Base-by-base conservation (phyloP, 1,140 invertebrate genomes). In the Brachionus koreanus region DNA sequence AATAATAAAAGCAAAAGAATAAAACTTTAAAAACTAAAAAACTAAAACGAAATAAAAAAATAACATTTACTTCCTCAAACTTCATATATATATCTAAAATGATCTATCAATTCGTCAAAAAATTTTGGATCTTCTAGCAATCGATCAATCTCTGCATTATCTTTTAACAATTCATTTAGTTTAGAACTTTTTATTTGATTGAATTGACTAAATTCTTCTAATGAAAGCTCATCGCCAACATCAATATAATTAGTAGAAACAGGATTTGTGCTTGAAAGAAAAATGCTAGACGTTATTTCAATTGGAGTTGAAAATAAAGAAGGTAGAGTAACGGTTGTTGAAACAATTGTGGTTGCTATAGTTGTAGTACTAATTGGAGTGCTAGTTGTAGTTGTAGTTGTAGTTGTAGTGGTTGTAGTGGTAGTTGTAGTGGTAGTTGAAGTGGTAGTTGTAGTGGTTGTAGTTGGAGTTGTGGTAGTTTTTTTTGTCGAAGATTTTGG, bases 21-120 rank as follows among this genome's bases (percentile, higher is more conserved):
- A 67, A 67, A 67, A 67, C 16, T 63, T 25, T n/a, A 67, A 67
- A 9, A 67, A 67, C 12, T 29, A 12, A 35, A 33, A 16, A 67
- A 67, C n/a, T 7, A 37, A 37, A 67, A 9, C 13, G 9, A n/a
- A 35, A 67, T 37, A 57, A 16, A n/a, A n/a, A 16, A 29, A 29
- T 29, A 29, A 29, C 1, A 29, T 57, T n/a, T 19, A 16, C 23
- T 16, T 4, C 46, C 19, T 25, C 43, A 23, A 46, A 46, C 42
- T n/a, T 74, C 39, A 49, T 74, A 46, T n/a, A 74, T 46, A 43
- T 74, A 19, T 7, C 42, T 43, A 74, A 25, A 74, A 25, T 74
- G 43, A 12, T 49, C n/a, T 4, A 74, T 43, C 19, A 74, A 10
- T 25, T 43, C 42, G 19, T 74, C 69, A 4, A 74, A 23, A 74